Evolutionary conservation across 2,888 invertebrate species (phyloP), one percentile per base, ranked within the genome.

Genomic region (Pristionchus japonicus): DNA sequence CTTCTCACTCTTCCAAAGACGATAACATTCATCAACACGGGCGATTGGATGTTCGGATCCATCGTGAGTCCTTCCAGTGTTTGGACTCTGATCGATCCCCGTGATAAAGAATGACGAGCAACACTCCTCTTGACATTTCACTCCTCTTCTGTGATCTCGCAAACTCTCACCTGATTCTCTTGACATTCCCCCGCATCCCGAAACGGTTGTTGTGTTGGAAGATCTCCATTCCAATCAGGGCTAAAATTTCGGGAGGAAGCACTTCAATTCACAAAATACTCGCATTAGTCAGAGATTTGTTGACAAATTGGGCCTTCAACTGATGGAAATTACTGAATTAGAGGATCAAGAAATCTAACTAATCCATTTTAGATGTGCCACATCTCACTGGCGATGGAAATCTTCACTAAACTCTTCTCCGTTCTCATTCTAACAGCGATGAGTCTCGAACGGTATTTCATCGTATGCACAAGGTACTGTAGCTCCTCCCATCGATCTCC

Each of bases 371-470:
- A 92, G 90, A 83, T 92, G 47, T 93, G 93, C 89, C 91, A 91
- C 70, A 67, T 89, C 37, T 90, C 90, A 37, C 87, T 90, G n/a
- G 90, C 93, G 0, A 87, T 93, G 40, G 93, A 93, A 82, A 91
- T 91, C 49, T 90, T 93, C 80, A 91, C 91, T 23, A 93, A 93
- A 87, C 89, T 92, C 20, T 93, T 93, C 89, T 92, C 92, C 3
- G 93, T 93, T 15, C 90, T 92, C 61, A 88, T 93, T 37, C 88
- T 93, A 40, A 93, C 92, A 11, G 91, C 91, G 34, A 93, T 93
- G 93, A 92, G 92, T 82, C 88, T 93, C 80, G 93, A 93, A 89
- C 86, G 93, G 49, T 93, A 92, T 84, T 91, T 93, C 77, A 91
- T 93, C 80, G 93, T 93, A 9, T 93, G 93, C 70, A 93, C 92